A percentile compares a stretch with the other conserved stretches of the same genome.
phyloP scores from a whole-genome alignment of 2,888 invertebrate genomes.

The Acholoe squamosa region DNA sequence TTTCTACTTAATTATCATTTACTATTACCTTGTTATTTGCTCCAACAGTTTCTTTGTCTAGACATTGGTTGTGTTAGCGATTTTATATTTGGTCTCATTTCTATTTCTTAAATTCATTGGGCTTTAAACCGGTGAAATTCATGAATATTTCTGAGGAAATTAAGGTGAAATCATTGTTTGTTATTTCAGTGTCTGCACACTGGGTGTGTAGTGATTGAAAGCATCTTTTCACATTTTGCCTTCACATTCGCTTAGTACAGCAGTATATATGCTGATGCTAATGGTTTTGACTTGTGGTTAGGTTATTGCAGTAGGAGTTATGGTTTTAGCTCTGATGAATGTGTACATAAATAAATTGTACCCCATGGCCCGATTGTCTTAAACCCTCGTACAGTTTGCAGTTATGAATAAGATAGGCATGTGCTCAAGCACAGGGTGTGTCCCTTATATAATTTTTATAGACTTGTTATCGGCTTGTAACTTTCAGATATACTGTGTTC shows the following conservation, averaged over 20 bases:
- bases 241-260: slow-evolving; percentile 21
- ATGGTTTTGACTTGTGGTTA: background rate
- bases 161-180: too few species aligned
- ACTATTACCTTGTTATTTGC: too few species aligned
- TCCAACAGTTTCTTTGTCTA: too few species aligned
- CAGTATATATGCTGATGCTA: background rate
- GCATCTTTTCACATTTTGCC: slow-evolving; percentile 8
- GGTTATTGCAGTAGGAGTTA: background rate
- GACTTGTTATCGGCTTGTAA: too few species aligned
- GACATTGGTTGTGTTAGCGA: too few species aligned
- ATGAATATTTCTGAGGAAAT: background rate
- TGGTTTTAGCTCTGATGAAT: background rate
- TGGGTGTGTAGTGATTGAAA: background rate
- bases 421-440: background rate
- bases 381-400: background rate
- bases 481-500: too few species aligned
- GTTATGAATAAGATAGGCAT: background rate
- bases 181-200: too few species aligned
- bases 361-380: background rate
- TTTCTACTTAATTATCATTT: too few species aligned
- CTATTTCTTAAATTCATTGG: background rate
- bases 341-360: background rate
- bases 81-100: background rate
- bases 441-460: too few species aligned
- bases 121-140: background rate